Evolutionary conservation across 1,140 invertebrate species (phyloP), one percentile per base, ranked within the genome.

Genomic region (Bombus waltoni): DNA sequence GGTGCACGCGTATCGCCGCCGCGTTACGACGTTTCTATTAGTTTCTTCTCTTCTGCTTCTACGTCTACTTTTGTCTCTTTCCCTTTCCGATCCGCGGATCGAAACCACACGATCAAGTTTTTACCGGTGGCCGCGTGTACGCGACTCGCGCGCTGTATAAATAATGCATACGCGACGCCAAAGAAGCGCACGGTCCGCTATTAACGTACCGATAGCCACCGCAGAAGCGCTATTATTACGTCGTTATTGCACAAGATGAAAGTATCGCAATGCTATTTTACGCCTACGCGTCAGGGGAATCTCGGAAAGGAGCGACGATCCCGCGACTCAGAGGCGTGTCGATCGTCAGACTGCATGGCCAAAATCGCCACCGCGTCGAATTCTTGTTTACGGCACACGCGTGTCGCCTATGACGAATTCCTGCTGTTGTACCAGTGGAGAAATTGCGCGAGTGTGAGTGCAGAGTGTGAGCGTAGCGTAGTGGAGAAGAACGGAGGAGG

Each of bases 171-270:
- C 32, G 15, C 59, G 22, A 66, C 44, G 72, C 42, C 59, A 66
- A 83, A 83, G 32, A 66, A 76, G 73, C 28, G 35, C n/a, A 68
- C 59, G 59, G 72, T 66, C n/a, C 72, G 59, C 81, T 83, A 76
- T 83, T 83, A 76, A 73, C 42, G 72, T 32, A 32, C 81, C 74
- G 72, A 83, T 83, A 35, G 81, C 74, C 70, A 83, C 81, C 74
- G 74, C 47, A 78, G 35, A 77, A 78, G 59, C 81, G 74, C 81
- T 78, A 83, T 83, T 83, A 83, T 83, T 83, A 78, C 81, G 35
- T 38, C 11, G 44, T 83, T 77, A 78, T 83, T 78, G 81, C 74
- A 11, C 81, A 83, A 83, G 81, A 78, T 42, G 74, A 83, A 83
- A 77, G 81, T 78, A 83, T 78, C 74, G 62, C 74, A 15, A 35